Conservation (phyloP, 37 sponge, comb jelly and placozoan genomes). For the Hormiphora californensis region DNA sequence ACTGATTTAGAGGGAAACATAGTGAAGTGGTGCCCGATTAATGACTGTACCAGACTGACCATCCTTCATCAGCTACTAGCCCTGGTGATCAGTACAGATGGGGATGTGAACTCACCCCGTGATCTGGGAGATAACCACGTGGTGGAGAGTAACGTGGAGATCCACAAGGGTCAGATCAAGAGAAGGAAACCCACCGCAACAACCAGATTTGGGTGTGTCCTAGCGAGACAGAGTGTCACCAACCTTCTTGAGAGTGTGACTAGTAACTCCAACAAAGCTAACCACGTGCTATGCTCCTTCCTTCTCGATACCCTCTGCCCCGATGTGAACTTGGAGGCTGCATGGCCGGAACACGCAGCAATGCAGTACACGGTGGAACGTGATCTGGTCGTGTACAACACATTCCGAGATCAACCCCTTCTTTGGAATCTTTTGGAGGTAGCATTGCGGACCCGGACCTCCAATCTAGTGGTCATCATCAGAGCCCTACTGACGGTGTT, state of each 20-base stretch:
- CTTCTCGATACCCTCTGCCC: conserved; percentile 25
- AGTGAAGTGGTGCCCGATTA: conserved; percentile 44
- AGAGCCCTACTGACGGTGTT: conserved; percentile 10
- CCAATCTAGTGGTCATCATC: conserved; percentile 5
- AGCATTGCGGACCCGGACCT: background rate
- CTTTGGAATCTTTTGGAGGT: conserved; percentile 9
- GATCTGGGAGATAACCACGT: background rate
- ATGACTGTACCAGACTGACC: conserved; percentile 45
- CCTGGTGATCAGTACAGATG: background rate
- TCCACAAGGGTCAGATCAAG: background rate
- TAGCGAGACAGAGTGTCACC: conserved; percentile 22
- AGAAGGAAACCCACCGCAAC: background rate
- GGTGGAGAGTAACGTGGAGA: background rate
- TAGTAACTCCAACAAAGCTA: background rate
- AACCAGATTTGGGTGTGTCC: background rate
- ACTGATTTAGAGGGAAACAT: background rate
- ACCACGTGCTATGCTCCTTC: background rate
- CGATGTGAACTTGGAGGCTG: conserved; percentile 37
- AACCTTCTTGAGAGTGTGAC: background rate
- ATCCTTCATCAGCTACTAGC: background rate
- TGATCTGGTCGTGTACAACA: conserved; percentile 5
- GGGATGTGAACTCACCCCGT: background rate
- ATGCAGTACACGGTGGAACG: conserved; percentile 20
- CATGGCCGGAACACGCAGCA: conserved; percentile 35
- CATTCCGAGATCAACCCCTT: background rate